phyloP scores from a whole-genome alignment of 2,888 invertebrate genomes.

The Xanthia icteritia region DNA sequence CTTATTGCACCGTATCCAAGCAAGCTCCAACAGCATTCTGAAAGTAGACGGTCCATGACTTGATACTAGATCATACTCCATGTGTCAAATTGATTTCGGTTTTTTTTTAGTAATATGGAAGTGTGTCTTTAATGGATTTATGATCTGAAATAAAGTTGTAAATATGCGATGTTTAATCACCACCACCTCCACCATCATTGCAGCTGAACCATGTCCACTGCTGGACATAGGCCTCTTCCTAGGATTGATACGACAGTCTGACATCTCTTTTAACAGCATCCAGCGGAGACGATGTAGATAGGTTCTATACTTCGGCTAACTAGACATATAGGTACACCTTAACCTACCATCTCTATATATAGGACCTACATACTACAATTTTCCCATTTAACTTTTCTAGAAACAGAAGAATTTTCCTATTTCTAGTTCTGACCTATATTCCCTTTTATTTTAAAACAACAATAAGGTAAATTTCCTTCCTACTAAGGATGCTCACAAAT shows the following conservation, averaged over 20 bases:
- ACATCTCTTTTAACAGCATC: background rate
- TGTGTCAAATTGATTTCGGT: too few species aligned
- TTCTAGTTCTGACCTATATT: constrained; percentile 29
- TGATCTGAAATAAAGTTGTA: background rate
- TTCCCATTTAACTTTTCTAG: background rate
- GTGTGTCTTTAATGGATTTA: background rate
- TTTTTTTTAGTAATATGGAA: background rate
- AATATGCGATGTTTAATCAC: background rate
- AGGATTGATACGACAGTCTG: background rate
- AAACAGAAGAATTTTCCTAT: background rate
- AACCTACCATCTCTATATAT: background rate
- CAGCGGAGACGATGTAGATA: background rate
- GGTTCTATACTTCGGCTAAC: too few species aligned
- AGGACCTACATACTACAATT: background rate
- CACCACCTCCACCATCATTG: background rate
- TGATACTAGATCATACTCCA: too few species aligned
- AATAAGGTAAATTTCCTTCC: constrained; percentile 29
- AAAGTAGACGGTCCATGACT: background rate
- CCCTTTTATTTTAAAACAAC: constrained; percentile 12
- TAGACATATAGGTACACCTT: background rate
- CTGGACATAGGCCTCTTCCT: background rate
- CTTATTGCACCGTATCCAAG: background rate
- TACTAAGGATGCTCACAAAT: constrained; percentile 11
- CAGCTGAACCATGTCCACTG: background rate
- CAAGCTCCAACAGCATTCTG: background rate